A percentile compares a stretch with the other conserved stretches of the same genome.
Evolutionary conservation across 2,888 invertebrate species (phyloP).

Genomic region (Philopedon plagiatum): DNA sequence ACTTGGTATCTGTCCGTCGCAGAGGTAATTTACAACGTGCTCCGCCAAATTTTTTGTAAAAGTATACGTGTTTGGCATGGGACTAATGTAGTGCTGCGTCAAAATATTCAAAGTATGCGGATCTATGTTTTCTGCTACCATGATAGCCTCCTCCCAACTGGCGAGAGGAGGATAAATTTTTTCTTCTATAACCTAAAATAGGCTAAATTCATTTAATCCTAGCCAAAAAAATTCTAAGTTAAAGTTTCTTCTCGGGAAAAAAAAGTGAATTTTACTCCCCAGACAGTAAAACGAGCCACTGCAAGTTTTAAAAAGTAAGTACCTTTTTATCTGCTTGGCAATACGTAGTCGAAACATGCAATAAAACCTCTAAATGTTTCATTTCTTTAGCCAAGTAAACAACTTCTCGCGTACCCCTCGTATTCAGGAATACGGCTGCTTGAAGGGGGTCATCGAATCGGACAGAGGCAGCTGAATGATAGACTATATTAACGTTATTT

Average conservation of each 20-base stretch:
- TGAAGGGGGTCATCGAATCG: slow-evolving; percentile 87
- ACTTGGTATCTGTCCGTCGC: slow-evolving; percentile 76
- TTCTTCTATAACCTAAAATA: slow-evolving; percentile 77
- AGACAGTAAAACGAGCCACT: neutral
- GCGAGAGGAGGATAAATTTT: slow-evolving; percentile 79
- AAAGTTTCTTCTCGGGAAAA: too few species aligned
- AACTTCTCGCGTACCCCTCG: slow-evolving; percentile 77
- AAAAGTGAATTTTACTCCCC: too few species aligned
- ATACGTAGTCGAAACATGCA: slow-evolving; percentile 92
- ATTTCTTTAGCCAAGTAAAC: slow-evolving; percentile 74
- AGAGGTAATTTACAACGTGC: slow-evolving; percentile 78
- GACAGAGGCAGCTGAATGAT: slow-evolving; percentile 87
- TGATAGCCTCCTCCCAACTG: slow-evolving; percentile 79
- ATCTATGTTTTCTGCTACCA: slow-evolving; percentile 76
- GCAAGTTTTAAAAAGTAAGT: neutral
- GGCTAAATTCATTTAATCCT: neutral
- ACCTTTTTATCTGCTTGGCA: slow-evolving; percentile 79
- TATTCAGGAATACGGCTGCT: slow-evolving; percentile 76
- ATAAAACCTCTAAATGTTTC: slow-evolving; percentile 70
- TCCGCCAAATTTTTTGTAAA: slow-evolving; percentile 93
- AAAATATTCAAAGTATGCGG: slow-evolving; percentile 72
- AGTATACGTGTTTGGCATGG: slow-evolving; percentile 91
- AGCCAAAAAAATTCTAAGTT: neutral
- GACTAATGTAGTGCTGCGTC: slow-evolving; percentile 74
- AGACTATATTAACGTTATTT: slow-evolving; percentile 78